Evolutionary conservation across 2,888 invertebrate species (phyloP).

Genomic region (Melikaiella ostensackeni): DNA sequence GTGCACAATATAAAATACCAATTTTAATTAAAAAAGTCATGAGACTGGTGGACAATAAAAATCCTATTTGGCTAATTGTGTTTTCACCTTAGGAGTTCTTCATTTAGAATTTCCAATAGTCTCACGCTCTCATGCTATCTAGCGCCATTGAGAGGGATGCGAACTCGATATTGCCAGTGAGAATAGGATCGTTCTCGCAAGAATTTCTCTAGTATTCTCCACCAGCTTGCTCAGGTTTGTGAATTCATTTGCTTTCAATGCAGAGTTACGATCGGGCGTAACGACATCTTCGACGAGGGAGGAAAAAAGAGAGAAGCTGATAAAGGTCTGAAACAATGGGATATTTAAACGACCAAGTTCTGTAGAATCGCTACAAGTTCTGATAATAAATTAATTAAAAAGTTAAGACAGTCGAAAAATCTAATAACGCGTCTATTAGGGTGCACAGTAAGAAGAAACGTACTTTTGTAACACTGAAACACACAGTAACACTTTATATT

Average conservation of each 20-base stretch:
- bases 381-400: conserved; percentile 17
- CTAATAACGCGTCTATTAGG: conserved; percentile 14
- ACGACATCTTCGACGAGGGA: conserved; percentile 9
- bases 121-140: conserved; percentile 37
- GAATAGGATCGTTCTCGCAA: conserved; percentile 38
- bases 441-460: neutral
- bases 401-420: conserved; percentile 6
- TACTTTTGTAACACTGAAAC: no score
- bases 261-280: conserved; percentile 35
- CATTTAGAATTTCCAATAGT: conserved; percentile 39
- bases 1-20: conserved; percentile 24
- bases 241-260: conserved; percentile 39
- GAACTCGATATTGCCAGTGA: conserved; percentile 35
- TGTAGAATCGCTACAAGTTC: conserved; percentile 16
- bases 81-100: conserved; percentile 38
- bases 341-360: conserved; percentile 16
- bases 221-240: conserved; percentile 36
- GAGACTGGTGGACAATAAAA: neutral
- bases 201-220: conserved; percentile 37
- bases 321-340: conserved; percentile 9
- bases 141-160: conserved; percentile 22
- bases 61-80: conserved; percentile 37
- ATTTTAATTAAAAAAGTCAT: conserved; percentile 36
- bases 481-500: no score
- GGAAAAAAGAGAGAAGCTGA: neutral